Conservation (phyloP, 53 echinoderm and acorn worm species). For the Echinarachnius parma region DNA sequence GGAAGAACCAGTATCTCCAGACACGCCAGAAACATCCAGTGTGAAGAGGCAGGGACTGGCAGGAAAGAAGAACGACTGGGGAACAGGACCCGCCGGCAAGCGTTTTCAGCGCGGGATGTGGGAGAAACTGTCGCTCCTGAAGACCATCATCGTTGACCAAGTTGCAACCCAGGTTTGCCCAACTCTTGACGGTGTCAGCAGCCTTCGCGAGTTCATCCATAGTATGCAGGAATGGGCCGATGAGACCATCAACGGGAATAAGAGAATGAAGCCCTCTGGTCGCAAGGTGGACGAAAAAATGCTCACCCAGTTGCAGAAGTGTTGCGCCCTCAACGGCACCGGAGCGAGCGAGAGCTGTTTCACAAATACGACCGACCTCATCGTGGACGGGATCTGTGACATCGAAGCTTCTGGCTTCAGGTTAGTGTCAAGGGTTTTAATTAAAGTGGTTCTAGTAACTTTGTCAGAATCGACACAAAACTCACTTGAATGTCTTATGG, state of each 20-base stretch:
- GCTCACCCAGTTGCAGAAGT: not conserved
- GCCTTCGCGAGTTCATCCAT: not conserved
- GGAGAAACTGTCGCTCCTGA: not conserved
- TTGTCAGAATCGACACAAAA: too few relatives aligned
- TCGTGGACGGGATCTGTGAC: conserved; percentile 19
- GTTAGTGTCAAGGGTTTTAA: too few relatives aligned
- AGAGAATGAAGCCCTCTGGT: not conserved
- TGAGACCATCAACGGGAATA: not conserved
- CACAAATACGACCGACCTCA: not conserved
- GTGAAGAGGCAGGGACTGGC: not conserved
- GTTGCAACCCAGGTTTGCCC: not conserved
- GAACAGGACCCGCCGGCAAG: not conserved
- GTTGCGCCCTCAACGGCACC: conserved; percentile 13
- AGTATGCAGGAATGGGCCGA: not conserved
- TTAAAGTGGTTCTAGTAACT: too few relatives aligned
- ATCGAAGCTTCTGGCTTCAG: not conserved
- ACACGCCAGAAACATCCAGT: not conserved
- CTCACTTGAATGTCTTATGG: too few relatives aligned
- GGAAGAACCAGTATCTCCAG: not conserved
- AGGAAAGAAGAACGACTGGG: not conserved
- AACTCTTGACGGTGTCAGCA: not conserved
- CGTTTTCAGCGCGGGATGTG: not conserved
- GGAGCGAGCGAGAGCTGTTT: not conserved
- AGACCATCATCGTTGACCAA: not conserved
- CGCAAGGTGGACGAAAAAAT: not conserved